phyloP scores from a whole-genome alignment of 2,113 vertebrate species.

The Elachura formosa region DNA sequence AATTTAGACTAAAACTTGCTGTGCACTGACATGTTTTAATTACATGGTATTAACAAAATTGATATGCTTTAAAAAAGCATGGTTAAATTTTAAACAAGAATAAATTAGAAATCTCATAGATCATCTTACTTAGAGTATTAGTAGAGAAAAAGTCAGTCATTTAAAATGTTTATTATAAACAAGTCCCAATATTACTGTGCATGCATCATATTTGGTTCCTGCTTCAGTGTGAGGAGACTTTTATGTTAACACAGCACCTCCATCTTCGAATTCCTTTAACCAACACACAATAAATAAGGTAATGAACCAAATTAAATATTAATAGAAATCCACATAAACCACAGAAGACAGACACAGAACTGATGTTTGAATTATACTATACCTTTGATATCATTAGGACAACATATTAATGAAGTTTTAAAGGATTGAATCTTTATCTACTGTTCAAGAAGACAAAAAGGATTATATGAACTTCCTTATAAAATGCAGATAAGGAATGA shows the following conservation, averaged over 20 bases:
- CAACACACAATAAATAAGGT: constrained; percentile 66
- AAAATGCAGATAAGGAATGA: neutral
- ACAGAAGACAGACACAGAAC: constrained; percentile 26
- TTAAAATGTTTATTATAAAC: constrained; percentile 81
- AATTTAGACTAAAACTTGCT: constrained; percentile 99
- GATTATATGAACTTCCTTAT: neutral
- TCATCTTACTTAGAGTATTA: constrained; percentile 89
- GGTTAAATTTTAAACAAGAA: constrained; percentile 98
- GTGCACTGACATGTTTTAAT: constrained; percentile 99
- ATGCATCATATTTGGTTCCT: constrained; percentile 41
- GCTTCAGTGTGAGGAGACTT: constrained; percentile 49
- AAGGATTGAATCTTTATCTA: constrained; percentile 33
- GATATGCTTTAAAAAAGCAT: constrained; percentile 99
- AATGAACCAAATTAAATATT: constrained; percentile 66
- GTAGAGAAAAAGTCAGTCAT: constrained; percentile 78
- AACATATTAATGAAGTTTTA: constrained; percentile 59
- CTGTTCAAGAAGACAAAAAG: constrained; percentile 19
- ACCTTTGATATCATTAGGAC: constrained; percentile 49
- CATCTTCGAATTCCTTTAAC: constrained; percentile 58
- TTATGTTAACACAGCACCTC: constrained; percentile 36
- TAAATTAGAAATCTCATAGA: constrained; percentile 99
- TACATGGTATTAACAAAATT: constrained; percentile 99
- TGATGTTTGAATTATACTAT: constrained; percentile 28
- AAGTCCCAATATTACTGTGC: constrained; percentile 67
- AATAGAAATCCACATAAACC: constrained; percentile 57